These are phyloP conservation scores for Limnephilus marmoratus DNA, from an alignment of 2,888 invertebrate genomes.

Conservation along the genomic window DNA sequence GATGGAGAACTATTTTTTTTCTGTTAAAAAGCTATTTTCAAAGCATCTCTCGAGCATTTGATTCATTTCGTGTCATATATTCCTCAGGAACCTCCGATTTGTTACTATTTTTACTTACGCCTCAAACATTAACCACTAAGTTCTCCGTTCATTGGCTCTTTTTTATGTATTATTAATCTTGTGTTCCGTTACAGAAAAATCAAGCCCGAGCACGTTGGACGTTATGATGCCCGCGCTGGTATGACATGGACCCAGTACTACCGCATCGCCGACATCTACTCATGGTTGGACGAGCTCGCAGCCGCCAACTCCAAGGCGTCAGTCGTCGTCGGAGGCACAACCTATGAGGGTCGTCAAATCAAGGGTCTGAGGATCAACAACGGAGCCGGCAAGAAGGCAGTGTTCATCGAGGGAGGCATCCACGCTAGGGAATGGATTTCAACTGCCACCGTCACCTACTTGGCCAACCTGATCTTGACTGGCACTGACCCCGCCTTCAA, in stretches of 20 bases:
- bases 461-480: constrained; percentile 84
- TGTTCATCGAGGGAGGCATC: constrained; percentile 82
- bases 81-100: too few species aligned
- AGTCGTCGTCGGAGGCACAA: constrained; percentile 76
- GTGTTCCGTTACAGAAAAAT: constrained; percentile 29
- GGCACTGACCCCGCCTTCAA: constrained; percentile 77
- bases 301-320: constrained; percentile 74
- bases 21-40: too few species aligned
- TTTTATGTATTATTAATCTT: background rate
- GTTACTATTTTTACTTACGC: too few species aligned
- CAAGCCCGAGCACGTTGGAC: constrained; percentile 16
- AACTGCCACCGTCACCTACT: constrained; percentile 82
- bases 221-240: constrained; percentile 54
- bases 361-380: constrained; percentile 77
- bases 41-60: too few species aligned
- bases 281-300: constrained; percentile 78
- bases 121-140: too few species aligned
- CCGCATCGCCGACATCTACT: constrained; percentile 77
- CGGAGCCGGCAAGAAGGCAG: constrained; percentile 74
- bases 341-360: constrained; percentile 79
- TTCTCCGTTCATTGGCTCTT: too few species aligned
- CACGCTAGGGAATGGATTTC: constrained; percentile 86
- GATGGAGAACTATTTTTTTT: too few species aligned
- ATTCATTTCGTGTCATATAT: too few species aligned
- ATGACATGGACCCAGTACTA: constrained; percentile 81